Base-by-base conservation (phyloP, 2,797 vertebrate species). In the Chiroxiphia lanceolata region DNA sequence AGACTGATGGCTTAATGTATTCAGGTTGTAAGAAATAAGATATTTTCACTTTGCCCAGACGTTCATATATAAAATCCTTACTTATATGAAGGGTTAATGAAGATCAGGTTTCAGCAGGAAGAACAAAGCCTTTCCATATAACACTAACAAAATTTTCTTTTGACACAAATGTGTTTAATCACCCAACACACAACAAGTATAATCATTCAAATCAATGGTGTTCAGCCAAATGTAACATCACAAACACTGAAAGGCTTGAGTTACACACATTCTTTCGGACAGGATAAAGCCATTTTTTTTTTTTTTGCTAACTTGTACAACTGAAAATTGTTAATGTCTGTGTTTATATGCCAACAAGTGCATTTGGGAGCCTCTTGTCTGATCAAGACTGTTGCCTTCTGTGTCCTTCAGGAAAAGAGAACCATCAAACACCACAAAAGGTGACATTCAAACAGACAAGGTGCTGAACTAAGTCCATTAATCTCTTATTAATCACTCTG, bases 241-340 rank as follows among this genome's bases (percentile, higher is more conserved):
- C 64, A 87, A 94, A 80, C 64, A 68, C 69, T 83, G 67, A 83
- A 91, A 91, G 69, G 44, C 74, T 94, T 91, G 79, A 89, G 54
- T 95, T 97, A 82, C 83, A 65, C 83, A 65, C 47, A 40, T 97
- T 95, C 60, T 91, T 87, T 47, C 69, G 90, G 76, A 96, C 87
- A 77, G 79, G 64, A 50, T 78, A 83, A 94, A 92, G 45, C 25
- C 10, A n/a, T 3, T 38, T 27, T 26, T 50, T 48, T 48, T 48
- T 74, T 69, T 93, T 94, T 93, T 50, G 45, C 83, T 87, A 88
- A 74, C 56, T 87, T 91, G 44, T 84, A 25, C 61, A 82, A 87
- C 8, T 94, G 72, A 91, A 94, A 94, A 87, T 88, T 85, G 40
- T 60, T 65, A 42, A 11, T 48, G 50, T 76, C 61, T 89, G 36